Evolutionary conservation across 1,140 invertebrate genomes (phyloP).

Genomic region (Pollicipes pollicipes): DNA sequence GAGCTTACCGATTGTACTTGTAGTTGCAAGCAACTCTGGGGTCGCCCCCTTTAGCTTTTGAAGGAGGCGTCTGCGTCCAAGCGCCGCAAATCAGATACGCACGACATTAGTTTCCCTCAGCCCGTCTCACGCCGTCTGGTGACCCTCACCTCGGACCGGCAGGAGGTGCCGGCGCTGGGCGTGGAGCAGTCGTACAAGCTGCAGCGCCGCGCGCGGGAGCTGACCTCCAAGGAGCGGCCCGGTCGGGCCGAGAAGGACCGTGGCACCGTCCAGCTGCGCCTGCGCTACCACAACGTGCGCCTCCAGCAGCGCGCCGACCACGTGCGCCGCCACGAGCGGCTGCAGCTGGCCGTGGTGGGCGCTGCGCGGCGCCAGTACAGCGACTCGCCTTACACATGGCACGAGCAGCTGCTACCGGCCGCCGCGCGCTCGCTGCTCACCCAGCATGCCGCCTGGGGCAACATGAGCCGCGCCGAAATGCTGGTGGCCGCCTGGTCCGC

Average conservation of each 20-base stretch:
- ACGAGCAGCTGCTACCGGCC: not conserved
- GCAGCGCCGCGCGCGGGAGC: not conserved
- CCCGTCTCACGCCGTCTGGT: no score
- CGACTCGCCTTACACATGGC: not conserved
- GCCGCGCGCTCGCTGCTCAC: not conserved
- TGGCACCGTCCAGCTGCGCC: not conserved
- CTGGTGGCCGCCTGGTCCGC: not conserved
- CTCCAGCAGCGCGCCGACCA: not conserved
- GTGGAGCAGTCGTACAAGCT: not conserved
- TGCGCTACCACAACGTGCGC: not conserved
- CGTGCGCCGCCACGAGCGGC: not conserved
- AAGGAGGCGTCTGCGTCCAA: no score
- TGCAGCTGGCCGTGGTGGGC: constrained; percentile 1
- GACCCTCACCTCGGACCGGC: no score
- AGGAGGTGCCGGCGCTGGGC: not conserved
- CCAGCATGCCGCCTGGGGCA: constrained; percentile 3
- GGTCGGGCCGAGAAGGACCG: not conserved
- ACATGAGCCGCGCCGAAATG: not conserved
- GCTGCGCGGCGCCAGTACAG: not conserved
- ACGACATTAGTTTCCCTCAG: no score
- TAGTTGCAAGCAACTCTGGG: no score
- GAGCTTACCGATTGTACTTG: no score
- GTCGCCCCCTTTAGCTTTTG: no score
- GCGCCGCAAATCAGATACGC: no score
- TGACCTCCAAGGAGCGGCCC: not conserved